Conservation (phyloP, 2,113 vertebrate genomes). For the Nycticebus coucang region DNA sequence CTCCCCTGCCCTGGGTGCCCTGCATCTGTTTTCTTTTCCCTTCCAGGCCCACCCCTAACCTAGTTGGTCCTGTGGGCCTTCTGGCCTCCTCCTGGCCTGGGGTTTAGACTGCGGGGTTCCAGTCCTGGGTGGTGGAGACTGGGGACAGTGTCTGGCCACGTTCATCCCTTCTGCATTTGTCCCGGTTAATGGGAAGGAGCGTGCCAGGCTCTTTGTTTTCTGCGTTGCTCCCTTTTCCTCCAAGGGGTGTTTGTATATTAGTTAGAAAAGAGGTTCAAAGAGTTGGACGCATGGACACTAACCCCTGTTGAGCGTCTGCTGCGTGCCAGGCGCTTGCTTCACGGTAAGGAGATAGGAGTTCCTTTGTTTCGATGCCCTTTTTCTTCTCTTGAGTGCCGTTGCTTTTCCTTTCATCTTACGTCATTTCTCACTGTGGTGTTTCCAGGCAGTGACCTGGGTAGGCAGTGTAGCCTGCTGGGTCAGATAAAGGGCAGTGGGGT, state of each 20-base stretch:
- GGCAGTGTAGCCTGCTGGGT: too few relatives aligned
- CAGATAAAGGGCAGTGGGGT: not conserved
- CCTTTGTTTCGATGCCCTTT: not conserved
- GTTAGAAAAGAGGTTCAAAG: not conserved
- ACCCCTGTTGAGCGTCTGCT: not conserved
- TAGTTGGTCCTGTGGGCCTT: not conserved
- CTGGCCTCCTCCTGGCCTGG: not conserved
- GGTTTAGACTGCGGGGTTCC: not conserved
- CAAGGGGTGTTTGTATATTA: not conserved
- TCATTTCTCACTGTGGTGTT: not conserved
- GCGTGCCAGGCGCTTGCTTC: not conserved
- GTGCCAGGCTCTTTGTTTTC: not conserved
- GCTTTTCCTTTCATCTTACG: too few relatives aligned
- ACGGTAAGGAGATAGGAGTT: not conserved
- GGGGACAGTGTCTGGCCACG: fast-evolving
- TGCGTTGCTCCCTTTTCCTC: not conserved
- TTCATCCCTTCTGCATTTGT: not conserved
- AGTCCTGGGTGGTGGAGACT: not conserved
- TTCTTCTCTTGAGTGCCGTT: not conserved
- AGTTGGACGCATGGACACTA: not conserved
- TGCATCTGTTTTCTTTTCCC: not conserved
- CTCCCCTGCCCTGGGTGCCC: not conserved
- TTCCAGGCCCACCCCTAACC: not conserved
- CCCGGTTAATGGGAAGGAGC: not conserved
- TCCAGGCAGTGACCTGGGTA: not conserved